Percentiles rank a stretch among this genome's conserved stretches.
Evolutionary conservation across 2,797 vertebrate genomes (phyloP).

Genomic region (Arnoldichthys spilopterus): DNA sequence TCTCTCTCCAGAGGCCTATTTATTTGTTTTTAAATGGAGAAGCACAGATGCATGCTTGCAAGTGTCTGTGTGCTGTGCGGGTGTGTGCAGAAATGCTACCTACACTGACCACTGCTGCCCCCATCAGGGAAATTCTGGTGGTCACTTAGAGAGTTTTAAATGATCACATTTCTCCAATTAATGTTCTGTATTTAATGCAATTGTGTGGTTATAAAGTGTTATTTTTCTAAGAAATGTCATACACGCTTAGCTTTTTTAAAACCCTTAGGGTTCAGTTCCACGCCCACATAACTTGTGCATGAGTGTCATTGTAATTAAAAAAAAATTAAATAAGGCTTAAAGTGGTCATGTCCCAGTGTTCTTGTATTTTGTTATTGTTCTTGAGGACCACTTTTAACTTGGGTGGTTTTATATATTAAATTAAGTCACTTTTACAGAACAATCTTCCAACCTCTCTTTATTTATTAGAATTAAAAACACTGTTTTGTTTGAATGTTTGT

Average conservation of each 20-base stretch:
- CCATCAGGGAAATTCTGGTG: constrained; percentile 5
- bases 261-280: neutral
- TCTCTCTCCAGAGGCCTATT: constrained; percentile 14
- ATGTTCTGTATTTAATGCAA: neutral
- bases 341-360: no score
- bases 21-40: constrained; percentile 17
- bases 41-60: constrained; percentile 1
- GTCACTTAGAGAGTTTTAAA: constrained; percentile 6
- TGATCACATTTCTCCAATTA: neutral
- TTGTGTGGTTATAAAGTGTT: neutral
- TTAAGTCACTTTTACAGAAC: no score
- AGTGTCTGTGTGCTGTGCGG: neutral
- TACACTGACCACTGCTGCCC: constrained; percentile 20
- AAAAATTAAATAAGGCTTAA: no score
- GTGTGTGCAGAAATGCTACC: neutral
- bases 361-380: no score
- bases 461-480: no score
- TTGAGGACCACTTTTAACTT: no score
- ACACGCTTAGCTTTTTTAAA: neutral
- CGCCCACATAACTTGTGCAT: neutral
- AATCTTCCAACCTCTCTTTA: no score
- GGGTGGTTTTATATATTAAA: no score
- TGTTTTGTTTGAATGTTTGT: no score
- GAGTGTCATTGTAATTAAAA: no score
- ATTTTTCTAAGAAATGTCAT: neutral